Conservation (phyloP, 2,888 invertebrate species). For the Yponomeuta cagnagella region DNA sequence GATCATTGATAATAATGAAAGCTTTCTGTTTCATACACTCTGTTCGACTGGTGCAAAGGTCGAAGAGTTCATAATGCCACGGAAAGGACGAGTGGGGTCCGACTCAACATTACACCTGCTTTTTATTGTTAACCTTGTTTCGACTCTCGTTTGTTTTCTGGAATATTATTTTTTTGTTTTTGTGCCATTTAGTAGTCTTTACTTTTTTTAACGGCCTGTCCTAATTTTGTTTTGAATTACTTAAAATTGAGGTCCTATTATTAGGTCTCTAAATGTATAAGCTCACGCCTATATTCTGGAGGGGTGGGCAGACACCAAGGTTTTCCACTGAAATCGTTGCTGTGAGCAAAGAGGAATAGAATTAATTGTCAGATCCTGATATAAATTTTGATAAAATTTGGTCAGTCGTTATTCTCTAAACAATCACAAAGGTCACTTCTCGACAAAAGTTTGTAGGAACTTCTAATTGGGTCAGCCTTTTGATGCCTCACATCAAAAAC, state of each 20-base stretch:
- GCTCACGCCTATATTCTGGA: too few relatives aligned
- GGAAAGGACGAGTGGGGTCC: constrained; percentile 1
- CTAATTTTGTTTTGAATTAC: too few relatives aligned
- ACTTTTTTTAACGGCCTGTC: neutral
- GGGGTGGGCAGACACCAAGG: too few relatives aligned
- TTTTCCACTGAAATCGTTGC: too few relatives aligned
- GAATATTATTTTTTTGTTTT: neutral
- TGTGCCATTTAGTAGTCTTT: neutral
- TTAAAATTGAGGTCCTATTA: too few relatives aligned
- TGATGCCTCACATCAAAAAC: neutral
- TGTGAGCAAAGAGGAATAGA: too few relatives aligned
- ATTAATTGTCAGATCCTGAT: too few relatives aligned
- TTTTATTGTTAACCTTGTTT: neutral
- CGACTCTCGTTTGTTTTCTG: neutral
- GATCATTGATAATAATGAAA: neutral
- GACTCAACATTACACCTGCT: neutral
- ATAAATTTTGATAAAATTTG: too few relatives aligned
- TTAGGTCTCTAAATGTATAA: too few relatives aligned
- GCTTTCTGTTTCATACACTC: neutral
- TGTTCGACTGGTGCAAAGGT: neutral
- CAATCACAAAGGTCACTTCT: too few relatives aligned
- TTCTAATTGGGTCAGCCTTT: neutral
- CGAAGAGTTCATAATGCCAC: neutral
- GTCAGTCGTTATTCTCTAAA: too few relatives aligned
- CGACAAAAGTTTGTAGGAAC: too few relatives aligned